Evolutionary conservation across 1,140 invertebrate species (phyloP).

Genomic region (Carcinoscorpius rotundicauda): DNA sequence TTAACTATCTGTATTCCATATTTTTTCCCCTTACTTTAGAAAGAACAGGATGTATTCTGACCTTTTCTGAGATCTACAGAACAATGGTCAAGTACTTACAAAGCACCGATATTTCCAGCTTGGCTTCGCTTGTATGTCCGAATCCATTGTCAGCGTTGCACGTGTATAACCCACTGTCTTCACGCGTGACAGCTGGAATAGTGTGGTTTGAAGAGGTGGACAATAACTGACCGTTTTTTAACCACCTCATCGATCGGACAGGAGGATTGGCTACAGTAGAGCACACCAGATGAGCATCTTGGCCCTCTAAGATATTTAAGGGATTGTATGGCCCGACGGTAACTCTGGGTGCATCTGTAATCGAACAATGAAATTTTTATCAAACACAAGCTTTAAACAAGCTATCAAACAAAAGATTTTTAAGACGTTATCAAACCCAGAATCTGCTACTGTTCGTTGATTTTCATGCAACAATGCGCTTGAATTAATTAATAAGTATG

Average conservation of each 20-base stretch:
- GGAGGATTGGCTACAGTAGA: conserved; percentile 77
- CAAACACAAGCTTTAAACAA: too few species aligned
- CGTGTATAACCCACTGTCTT: conserved; percentile 69
- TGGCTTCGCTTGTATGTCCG: conserved; percentile 32
- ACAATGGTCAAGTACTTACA: conserved; percentile 30
- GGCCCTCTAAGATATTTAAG: conserved; percentile 66
- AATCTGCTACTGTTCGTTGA: too few species aligned
- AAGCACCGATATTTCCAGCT: conserved; percentile 16
- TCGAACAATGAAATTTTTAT: too few species aligned
- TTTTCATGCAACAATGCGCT: too few species aligned
- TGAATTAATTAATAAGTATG: too few species aligned
- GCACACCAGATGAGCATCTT: conserved; percentile 64
- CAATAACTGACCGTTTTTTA: conserved; percentile 55
- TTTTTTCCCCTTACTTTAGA: too few species aligned
- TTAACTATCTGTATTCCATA: too few species aligned
- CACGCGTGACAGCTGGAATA: conserved; percentile 26
- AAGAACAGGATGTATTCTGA: too few species aligned
- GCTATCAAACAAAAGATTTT: too few species aligned
- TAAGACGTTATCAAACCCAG: too few species aligned
- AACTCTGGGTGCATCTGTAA: conserved; percentile 71
- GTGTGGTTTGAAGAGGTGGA: conserved; percentile 24
- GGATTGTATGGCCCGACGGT: conserved; percentile 80
- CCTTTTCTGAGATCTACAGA: not conserved
- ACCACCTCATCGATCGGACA: conserved; percentile 67
- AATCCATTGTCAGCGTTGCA: conserved; percentile 70